Evolutionary conservation across 2,113 vertebrate species (phyloP), one percentile per base, ranked within the genome.

Genomic region (Macquaria ambigua): DNA sequence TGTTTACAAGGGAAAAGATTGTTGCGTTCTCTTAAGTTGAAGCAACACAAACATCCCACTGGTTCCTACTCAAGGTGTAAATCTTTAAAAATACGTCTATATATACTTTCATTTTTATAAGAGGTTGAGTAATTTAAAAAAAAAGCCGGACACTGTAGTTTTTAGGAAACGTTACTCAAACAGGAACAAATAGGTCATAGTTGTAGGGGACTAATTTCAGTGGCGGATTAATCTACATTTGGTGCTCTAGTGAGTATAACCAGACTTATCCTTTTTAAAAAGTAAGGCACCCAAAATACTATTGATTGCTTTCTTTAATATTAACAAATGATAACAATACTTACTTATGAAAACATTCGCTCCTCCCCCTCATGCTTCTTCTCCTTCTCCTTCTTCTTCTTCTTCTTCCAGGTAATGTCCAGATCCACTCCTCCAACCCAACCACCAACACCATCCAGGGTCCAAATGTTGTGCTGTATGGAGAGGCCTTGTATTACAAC

Each of bases 371-470:
- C 12, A 15, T 74, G 23, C 53, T 64, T 61, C 28, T 31, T 31
- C 58, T 31, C 2, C 28, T 5, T 4, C n/a, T 43, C 9, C 39
- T 7, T 61, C 15, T 61, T 52, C 23, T 21, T 31, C 11, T 50
- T 76, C 23, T 28, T 76, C 20, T 39, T 25, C 16, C 31, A 94
- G 90, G 76, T 0, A 95, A 92, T 43, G 16, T 90, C 0, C 0
- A 5, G 39, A 95, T 96, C 52, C 31, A 86, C 25, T 0, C 91
- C 16, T 62, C 85, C 9, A 96, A 95, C 62, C 94, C 95, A 48
- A 92, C 94, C 82, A 95, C 94, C 79, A 96, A 95, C 93, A 96
- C 95, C 73, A 89, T 96, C 85, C 94, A 95, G 5, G 95, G 95
- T 10, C 92, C 95, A 1, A 96, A 95, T 16, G 87, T 87, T 9